Base-by-base conservation (phyloP, 2,113 vertebrate genomes). In the Thunnus maccoyii region DNA sequence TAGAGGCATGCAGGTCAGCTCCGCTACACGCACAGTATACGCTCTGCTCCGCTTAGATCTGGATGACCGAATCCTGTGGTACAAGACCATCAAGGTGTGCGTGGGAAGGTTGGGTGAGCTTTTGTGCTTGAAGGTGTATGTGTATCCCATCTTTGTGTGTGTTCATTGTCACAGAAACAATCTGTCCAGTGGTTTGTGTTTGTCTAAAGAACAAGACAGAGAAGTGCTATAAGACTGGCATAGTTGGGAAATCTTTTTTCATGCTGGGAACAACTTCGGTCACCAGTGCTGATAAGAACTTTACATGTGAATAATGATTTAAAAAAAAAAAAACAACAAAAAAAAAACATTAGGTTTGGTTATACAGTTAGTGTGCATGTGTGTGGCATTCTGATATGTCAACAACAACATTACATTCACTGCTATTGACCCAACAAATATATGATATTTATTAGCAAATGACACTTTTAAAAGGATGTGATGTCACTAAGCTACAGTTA, bases 1-100 rank as follows among this genome's bases (percentile, higher is more conserved):
- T 66, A 69, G 77, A 82, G 70, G 86, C 87, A 78, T 84, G 79
- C 81, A 85, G 93, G 91, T 92, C 90, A 87, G 57, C 86, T 85
- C 71, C 56, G 25, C 86, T 83, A 81, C 77, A 86, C 17, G 17
- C 62, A 69, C 79, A 66, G 63, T 78, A 75, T 79, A 88, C 80
- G 79, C 65, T 85, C n/a, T 90, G 86, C 88, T 82, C 78, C 15
- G 66, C 82, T 92, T 89, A 88, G 67, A 84, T 92, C 82, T 81
- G 83, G 79, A 82, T 92, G 92, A 92, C 86, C 44, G 84, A 88
- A 69, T 88, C 76, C 73, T 85, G 70, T 77, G 54, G 41, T 84
- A 77, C 83, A 90, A 70, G 55, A 57, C 44, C 61, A 25, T 46
- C 48, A 61, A 82, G 85, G 82, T 91, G 78, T 88, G 60, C 5